These are phyloP conservation scores for Etheostoma perlongum DNA, from an alignment of 2,797 vertebrate species.

Conservation along the genomic window DNA sequence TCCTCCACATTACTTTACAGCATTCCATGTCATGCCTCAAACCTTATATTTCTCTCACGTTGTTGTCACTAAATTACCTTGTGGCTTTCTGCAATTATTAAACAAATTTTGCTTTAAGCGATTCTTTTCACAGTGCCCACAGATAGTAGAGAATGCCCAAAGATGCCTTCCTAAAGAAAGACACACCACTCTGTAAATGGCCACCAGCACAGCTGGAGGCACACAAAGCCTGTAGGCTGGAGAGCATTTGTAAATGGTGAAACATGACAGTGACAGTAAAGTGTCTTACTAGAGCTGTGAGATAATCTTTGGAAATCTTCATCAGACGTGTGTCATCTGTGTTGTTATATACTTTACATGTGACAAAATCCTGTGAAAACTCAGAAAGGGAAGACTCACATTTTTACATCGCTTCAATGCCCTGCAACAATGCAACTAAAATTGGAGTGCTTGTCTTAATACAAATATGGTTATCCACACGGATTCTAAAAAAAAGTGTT, in stretches of 20 bases:
- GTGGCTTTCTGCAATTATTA: conserved; percentile 9
- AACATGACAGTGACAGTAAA: conserved; percentile 27
- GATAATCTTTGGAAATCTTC: background rate
- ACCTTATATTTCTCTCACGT: background rate
- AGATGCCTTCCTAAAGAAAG: conserved; percentile 5
- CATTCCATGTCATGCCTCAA: background rate
- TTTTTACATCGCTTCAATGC: background rate
- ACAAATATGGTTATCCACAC: background rate
- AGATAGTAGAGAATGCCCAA: conserved; percentile 5
- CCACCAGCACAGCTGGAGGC: conserved; percentile 26
- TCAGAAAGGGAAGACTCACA: background rate
- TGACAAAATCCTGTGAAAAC: conserved; percentile 5
- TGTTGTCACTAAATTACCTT: conserved; percentile 22
- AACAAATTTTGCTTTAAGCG: conserved; percentile 5
- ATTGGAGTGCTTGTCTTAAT: background rate
- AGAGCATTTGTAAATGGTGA: conserved; percentile 19
- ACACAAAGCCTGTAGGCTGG: background rate
- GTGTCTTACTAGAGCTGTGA: conserved; percentile 4
- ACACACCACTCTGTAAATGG: conserved; percentile 20
- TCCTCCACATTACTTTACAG: background rate
- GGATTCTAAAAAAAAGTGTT: background rate
- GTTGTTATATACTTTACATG: background rate
- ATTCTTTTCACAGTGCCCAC: conserved; percentile 7
- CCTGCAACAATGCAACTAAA: conserved; percentile 1
- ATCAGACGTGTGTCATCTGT: background rate